Conservation (phyloP, 1,140 invertebrate genomes). For the Bombus turneri region DNA sequence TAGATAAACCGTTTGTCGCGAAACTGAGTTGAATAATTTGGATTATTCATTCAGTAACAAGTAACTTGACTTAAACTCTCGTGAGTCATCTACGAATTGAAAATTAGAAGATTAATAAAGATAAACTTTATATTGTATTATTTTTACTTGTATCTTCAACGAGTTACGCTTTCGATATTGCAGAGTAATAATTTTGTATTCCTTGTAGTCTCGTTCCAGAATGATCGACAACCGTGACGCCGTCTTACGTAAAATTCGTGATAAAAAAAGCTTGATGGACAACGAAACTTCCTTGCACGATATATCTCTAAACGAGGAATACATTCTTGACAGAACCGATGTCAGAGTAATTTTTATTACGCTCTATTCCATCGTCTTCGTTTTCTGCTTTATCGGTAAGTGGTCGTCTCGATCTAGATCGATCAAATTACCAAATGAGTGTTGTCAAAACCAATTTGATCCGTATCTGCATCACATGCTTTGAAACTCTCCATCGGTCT, state of each 20-base stretch:
- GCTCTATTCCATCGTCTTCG: conserved; percentile 86
- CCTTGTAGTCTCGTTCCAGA: conserved; percentile 54
- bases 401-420: conserved; percentile 44
- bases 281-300: conserved; percentile 54
- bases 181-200: background rate
- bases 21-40: too few species aligned
- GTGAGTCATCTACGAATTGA: too few species aligned
- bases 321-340: conserved; percentile 86
- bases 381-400: conserved; percentile 88
- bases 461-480: background rate
- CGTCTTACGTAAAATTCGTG: background rate
- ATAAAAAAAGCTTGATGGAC: conserved; percentile 50
- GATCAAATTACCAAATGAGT: background rate
- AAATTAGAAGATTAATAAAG: too few species aligned
- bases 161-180: too few species aligned
- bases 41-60: too few species aligned
- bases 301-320: conserved; percentile 80
- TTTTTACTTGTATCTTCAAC: too few species aligned
- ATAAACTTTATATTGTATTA: too few species aligned
- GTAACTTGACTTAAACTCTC: too few species aligned
- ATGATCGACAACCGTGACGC: conserved; percentile 4
- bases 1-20: too few species aligned
- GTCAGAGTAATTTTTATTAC: conserved; percentile 86
- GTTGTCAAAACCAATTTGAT: background rate
- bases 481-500: background rate